phyloP scores from a whole-genome alignment of 2,797 vertebrate genomes.

The Bryconaethiops microstoma region DNA sequence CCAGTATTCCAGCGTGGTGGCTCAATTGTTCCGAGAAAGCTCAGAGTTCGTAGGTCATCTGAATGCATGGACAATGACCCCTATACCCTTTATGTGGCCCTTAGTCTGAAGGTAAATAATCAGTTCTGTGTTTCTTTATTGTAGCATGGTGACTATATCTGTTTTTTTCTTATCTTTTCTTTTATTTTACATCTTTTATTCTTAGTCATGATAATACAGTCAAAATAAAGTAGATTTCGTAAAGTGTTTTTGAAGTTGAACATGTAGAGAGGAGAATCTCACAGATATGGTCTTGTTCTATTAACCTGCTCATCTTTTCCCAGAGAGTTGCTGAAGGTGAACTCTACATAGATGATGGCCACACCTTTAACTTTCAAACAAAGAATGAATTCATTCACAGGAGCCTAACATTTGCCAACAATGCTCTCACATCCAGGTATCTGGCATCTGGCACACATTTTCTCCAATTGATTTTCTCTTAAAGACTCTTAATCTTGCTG shows the following conservation, averaged over 20 bases:
- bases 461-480: neutral
- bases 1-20: constrained; percentile 91
- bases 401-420: constrained; percentile 79
- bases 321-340: constrained; percentile 87
- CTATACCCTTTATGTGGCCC: constrained; percentile 87
- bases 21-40: constrained; percentile 87
- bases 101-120: constrained; percentile 78
- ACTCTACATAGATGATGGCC: constrained; percentile 89
- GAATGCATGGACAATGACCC: constrained; percentile 88
- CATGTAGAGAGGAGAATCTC: neutral
- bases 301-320: constrained; percentile 10
- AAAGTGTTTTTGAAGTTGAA: neutral
- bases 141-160: neutral
- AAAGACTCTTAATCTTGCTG: neutral
- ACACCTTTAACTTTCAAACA: constrained; percentile 85
- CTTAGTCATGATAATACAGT: neutral
- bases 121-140: neutral
- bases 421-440: constrained; percentile 83
- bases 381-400: constrained; percentile 81
- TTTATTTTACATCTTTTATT: neutral
- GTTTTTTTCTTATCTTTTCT: no score
- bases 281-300: neutral
- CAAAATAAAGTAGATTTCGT: neutral
- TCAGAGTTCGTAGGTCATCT: constrained; percentile 85
- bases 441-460: constrained; percentile 15